Evolutionary conservation across 2,113 vertebrate species (phyloP).

Genomic region (Motacilla alba): DNA sequence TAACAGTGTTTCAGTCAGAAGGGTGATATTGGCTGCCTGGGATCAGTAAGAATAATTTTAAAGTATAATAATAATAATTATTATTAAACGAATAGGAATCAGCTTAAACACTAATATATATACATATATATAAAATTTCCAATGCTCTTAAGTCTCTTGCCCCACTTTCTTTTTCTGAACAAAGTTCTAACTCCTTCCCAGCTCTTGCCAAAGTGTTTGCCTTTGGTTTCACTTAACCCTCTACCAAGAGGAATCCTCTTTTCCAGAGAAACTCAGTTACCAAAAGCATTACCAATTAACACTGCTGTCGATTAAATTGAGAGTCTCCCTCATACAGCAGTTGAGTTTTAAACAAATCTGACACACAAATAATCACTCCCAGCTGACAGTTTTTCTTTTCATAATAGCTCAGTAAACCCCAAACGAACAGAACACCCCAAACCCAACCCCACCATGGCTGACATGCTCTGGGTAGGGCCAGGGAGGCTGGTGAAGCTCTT

Average conservation of each 20-base stretch:
- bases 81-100: conserved; percentile 13
- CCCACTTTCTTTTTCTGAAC: background rate
- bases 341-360: background rate
- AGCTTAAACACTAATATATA: conserved; percentile 8
- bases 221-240: background rate
- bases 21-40: conserved; percentile 7
- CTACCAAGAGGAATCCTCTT: background rate
- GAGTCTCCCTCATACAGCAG: background rate
- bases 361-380: background rate
- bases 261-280: background rate
- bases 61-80: background rate
- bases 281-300: background rate
- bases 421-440: background rate
- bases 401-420: background rate
- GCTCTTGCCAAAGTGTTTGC: background rate
- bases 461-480: background rate
- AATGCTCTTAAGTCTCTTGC: background rate
- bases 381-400: background rate
- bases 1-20: background rate
- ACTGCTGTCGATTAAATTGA: background rate
- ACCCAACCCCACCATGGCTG: background rate
- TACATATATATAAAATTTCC: background rate
- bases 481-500: background rate
- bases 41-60: background rate
- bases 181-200: background rate